phyloP scores from a whole-genome alignment of 2,797 vertebrate genomes.

The Jordanella pulchra region DNA sequence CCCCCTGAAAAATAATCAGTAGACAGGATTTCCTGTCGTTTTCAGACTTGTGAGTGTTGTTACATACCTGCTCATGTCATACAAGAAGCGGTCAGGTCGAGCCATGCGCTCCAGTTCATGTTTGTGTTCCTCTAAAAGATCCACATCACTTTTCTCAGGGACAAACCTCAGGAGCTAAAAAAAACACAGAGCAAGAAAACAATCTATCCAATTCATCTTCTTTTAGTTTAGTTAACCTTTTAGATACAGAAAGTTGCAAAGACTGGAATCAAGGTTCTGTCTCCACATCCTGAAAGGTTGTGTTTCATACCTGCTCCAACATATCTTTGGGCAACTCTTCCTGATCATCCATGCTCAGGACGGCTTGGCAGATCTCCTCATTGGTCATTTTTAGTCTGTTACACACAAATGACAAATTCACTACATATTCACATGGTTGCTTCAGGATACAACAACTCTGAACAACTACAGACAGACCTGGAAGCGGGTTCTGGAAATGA shows the following conservation, averaged over 20 bases:
- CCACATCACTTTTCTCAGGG: conserved; percentile 92
- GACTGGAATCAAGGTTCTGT: neutral
- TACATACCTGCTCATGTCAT: conserved; percentile 93
- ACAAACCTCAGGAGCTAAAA: conserved; percentile 91
- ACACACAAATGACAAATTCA: neutral
- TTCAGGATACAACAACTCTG: too few species aligned
- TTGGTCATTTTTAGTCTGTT: conserved; percentile 90
- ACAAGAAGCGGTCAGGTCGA: conserved; percentile 92
- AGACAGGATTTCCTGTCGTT: neutral
- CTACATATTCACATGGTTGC: neutral
- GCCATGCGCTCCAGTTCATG: conserved; percentile 95
- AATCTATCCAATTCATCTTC: neutral
- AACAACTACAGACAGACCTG: too few species aligned
- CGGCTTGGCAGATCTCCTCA: conserved; percentile 91
- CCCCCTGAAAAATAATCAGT: neutral
- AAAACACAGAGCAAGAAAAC: conserved; percentile 16
- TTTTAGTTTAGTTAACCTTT: neutral
- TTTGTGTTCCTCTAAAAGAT: conserved; percentile 92
- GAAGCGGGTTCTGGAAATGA: too few species aligned
- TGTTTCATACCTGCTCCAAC: conserved; percentile 65
- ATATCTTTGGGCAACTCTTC: conserved; percentile 95
- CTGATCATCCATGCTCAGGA: conserved; percentile 93
- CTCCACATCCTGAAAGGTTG: too few species aligned
- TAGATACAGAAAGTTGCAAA: neutral
- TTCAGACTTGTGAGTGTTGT: neutral